Percentiles rank a stretch among this genome's conserved stretches.
Evolutionary conservation across 2,888 invertebrate genomes (phyloP).

Genomic region (Hydrotaea diabolus): DNA sequence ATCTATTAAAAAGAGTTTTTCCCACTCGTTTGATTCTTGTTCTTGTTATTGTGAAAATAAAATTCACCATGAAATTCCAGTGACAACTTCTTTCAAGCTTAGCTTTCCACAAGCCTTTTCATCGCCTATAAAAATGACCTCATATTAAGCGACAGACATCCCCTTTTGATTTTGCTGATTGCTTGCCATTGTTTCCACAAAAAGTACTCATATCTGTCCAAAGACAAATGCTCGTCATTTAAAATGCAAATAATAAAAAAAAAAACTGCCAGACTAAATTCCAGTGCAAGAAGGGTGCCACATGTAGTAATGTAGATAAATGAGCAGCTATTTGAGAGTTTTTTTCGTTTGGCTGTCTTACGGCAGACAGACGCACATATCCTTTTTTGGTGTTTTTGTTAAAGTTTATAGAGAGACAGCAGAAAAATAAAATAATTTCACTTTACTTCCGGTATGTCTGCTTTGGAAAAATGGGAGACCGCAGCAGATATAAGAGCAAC

Average conservation of each 20-base stretch:
- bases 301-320: conserved; percentile 29
- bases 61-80: background rate
- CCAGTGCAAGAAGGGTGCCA: background rate
- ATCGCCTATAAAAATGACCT: conserved; percentile 3
- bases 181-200: background rate
- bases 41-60: background rate
- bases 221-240: conserved; percentile 40
- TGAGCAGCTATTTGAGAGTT: conserved; percentile 23
- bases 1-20: no score
- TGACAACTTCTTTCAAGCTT: background rate
- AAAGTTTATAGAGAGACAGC: background rate
- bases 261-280: conserved; percentile 2
- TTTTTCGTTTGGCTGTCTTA: background rate
- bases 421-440: conserved; percentile 49
- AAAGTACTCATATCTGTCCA: background rate
- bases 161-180: background rate
- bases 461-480: conserved; percentile 43
- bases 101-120: background rate
- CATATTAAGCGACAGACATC: conserved; percentile 1
- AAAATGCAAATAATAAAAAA: background rate
- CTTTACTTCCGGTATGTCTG: conserved; percentile 65
- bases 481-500: background rate
- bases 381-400: background rate
- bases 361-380: background rate
- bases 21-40: no score